Conservation (phyloP, 2,797 vertebrate genomes). For the Eulemur coronatus region DNA sequence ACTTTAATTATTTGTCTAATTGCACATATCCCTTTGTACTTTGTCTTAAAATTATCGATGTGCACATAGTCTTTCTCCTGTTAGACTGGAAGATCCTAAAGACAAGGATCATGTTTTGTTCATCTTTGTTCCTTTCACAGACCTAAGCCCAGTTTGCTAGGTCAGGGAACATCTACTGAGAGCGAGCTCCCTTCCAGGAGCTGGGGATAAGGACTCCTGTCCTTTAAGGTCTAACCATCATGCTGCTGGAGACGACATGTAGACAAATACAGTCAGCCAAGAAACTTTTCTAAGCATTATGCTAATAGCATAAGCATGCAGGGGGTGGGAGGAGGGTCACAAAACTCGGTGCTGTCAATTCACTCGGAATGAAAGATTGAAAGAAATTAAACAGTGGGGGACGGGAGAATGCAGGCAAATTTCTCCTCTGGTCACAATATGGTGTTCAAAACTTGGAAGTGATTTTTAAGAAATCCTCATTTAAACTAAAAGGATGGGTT, state of each 20-base stretch:
- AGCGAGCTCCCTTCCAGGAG: background rate
- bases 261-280: background rate
- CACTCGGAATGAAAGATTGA: background rate
- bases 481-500: background rate
- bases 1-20: background rate
- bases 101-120: background rate
- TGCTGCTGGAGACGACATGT: background rate
- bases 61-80: background rate
- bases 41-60: background rate
- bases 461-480: background rate
- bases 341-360: background rate
- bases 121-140: background rate
- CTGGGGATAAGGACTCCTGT: background rate
- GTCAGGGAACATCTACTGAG: background rate
- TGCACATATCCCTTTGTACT: background rate
- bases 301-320: background rate
- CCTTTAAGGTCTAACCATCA: background rate
- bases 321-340: background rate
- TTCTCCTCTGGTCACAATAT: background rate
- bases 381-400: background rate
- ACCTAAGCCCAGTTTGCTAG: background rate
- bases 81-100: background rate
- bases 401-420: rapidly evolving
- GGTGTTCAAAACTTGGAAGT: background rate
- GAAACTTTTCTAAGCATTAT: background rate